These are phyloP conservation scores for Otolemur garnettii DNA, from an alignment of 2,113 vertebrate species.

Conservation along the genomic window DNA sequence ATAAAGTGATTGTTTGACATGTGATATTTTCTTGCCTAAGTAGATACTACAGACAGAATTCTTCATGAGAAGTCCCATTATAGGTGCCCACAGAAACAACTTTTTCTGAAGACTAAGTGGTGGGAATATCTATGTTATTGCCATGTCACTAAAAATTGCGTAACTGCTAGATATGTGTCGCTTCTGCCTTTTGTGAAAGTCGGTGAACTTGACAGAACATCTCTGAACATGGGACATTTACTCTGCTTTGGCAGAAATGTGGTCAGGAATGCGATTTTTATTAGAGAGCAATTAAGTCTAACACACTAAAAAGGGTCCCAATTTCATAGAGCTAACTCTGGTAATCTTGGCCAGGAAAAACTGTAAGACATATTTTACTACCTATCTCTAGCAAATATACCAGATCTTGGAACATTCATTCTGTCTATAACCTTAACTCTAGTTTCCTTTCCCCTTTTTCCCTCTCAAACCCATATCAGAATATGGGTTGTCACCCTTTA, in stretches of 20 bases:
- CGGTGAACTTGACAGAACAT: neutral
- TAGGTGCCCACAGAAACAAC: neutral
- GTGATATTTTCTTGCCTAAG: neutral
- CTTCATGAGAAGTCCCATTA: neutral
- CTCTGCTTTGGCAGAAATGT: conserved; percentile 44
- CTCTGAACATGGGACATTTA: conserved; percentile 51
- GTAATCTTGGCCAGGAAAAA: conserved; percentile 40
- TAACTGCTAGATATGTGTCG: neutral
- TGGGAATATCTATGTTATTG: neutral
- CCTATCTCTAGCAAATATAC: neutral
- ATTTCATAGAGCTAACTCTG: neutral
- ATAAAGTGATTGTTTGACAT: neutral
- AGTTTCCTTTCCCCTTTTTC: conserved; percentile 15
- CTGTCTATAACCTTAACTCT: neutral
- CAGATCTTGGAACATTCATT: neutral
- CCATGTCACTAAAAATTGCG: neutral
- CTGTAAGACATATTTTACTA: neutral
- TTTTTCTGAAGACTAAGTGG: neutral
- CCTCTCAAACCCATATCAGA: conserved; percentile 38
- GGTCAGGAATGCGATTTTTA: conserved; percentile 69
- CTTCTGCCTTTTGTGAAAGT: conserved; percentile 27
- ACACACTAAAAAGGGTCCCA: neutral
- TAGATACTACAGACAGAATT: neutral
- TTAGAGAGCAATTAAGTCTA: neutral
- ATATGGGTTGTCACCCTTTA: conserved; percentile 1